Conservation (phyloP, 92 coral and sea anemone species). For the Scolanthus callimorphus region DNA sequence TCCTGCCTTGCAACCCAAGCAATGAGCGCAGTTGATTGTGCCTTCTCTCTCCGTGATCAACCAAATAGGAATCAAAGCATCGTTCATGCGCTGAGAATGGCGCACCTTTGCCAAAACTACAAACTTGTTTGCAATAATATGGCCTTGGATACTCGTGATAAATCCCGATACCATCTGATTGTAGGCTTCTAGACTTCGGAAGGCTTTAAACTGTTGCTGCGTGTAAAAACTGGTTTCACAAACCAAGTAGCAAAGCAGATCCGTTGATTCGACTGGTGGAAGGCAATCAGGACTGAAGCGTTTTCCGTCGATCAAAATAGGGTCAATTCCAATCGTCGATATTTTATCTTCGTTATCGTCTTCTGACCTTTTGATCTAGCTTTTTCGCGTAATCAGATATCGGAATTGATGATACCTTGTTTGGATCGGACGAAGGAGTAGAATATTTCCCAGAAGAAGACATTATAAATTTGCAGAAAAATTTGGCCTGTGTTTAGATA, state of each 20-base stretch:
- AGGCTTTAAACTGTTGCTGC: slow-evolving; percentile 37
- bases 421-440: neutral
- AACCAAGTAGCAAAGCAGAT: slow-evolving; percentile 37
- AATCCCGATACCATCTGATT: slow-evolving; percentile 50
- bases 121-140: slow-evolving; percentile 8
- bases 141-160: slow-evolving; percentile 23
- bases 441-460: neutral
- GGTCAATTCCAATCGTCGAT: slow-evolving; percentile 44
- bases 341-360: too few relatives aligned
- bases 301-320: slow-evolving; percentile 26
- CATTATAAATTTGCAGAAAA: too few relatives aligned
- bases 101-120: slow-evolving; percentile 38
- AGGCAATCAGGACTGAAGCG: slow-evolving; percentile 27
- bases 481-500: too few relatives aligned
- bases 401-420: too few relatives aligned
- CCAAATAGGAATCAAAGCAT: slow-evolving; percentile 13
- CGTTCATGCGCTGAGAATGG: slow-evolving; percentile 35
- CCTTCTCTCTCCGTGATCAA: slow-evolving; percentile 14
- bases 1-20: slow-evolving; percentile 40
- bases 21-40: slow-evolving; percentile 29
- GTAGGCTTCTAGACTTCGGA: slow-evolving; percentile 35
- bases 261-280: slow-evolving; percentile 56
- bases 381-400: slow-evolving; percentile 24
- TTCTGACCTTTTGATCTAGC: too few relatives aligned
- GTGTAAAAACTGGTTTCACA: slow-evolving; percentile 41